Conservation (phyloP, 92 coral and sea anemone genomes). For the Hydrozoanthus gracilis region DNA sequence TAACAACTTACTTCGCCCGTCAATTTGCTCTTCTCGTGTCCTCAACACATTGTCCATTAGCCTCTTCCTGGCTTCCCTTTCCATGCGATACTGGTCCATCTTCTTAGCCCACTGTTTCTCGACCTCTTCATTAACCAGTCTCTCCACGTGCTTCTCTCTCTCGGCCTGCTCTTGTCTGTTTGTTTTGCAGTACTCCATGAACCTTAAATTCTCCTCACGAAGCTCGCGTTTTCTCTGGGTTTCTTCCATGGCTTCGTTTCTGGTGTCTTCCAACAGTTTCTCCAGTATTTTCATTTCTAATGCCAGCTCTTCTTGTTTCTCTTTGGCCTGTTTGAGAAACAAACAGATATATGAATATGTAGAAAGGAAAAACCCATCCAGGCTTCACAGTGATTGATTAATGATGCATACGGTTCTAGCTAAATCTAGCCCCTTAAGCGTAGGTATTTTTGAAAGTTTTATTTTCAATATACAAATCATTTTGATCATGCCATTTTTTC, state of each 20-base stretch:
- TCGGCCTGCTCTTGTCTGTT: slow-evolving; percentile 91
- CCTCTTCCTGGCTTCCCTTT: slow-evolving; percentile 85
- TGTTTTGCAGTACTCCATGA: slow-evolving; percentile 92
- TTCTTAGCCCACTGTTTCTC: slow-evolving; percentile 94
- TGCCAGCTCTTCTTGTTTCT: slow-evolving; percentile 93
- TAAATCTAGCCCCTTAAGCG: too few species aligned
- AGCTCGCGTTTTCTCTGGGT: slow-evolving; percentile 88
- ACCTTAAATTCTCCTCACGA: slow-evolving; percentile 94
- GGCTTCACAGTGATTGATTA: too few species aligned
- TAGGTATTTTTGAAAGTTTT: too few species aligned
- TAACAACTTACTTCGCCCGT: slow-evolving; percentile 78
- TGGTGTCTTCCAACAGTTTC: slow-evolving; percentile 93
- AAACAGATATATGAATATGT: neutral
- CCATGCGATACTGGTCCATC: slow-evolving; percentile 76
- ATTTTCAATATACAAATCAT: too few species aligned
- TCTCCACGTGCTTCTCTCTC: slow-evolving; percentile 81
- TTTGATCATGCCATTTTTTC: too few species aligned
- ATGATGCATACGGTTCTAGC: too few species aligned
- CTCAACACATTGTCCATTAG: slow-evolving; percentile 89
- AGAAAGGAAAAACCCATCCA: too few species aligned
- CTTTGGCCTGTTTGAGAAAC: slow-evolving; percentile 73
- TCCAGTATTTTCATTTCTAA: slow-evolving; percentile 92
- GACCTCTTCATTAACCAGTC: slow-evolving; percentile 85
- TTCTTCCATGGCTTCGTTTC: slow-evolving; percentile 91
- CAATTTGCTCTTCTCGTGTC: slow-evolving; percentile 83